Percentiles rank a stretch among this genome's conserved stretches.
Conservation (phyloP, 2,113 vertebrate species). For the Amphiprion percula region DNA sequence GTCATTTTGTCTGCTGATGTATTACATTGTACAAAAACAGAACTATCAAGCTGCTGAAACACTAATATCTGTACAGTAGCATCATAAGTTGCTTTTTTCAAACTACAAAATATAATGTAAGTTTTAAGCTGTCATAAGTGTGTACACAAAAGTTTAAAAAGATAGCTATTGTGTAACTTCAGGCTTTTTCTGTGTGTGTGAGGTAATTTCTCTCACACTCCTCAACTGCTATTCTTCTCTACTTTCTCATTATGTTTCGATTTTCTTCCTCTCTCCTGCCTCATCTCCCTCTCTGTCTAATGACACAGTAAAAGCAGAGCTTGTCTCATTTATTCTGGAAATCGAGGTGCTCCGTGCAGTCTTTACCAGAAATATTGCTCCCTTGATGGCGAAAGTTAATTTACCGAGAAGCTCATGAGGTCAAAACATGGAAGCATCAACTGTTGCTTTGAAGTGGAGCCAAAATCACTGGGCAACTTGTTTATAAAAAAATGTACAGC, state of each 20-base stretch:
- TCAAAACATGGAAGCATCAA: constrained; percentile 23
- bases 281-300: constrained; percentile 46
- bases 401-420: constrained; percentile 28
- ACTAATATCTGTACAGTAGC: too few species aligned
- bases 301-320: constrained; percentile 37
- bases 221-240: not conserved
- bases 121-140: too few species aligned
- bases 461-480: not conserved
- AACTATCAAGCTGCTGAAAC: too few species aligned
- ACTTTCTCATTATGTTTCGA: constrained; percentile 29
- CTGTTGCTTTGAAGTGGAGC: constrained; percentile 19
- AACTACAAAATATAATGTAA: too few species aligned
- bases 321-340: constrained; percentile 39
- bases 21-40: too few species aligned
- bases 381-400: constrained; percentile 53
- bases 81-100: too few species aligned
- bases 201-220: constrained; percentile 2
- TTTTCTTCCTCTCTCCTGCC: constrained; percentile 22
- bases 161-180: not conserved
- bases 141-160: too few species aligned
- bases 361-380: constrained; percentile 33
- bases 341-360: constrained; percentile 29
- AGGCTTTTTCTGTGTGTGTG: not conserved
- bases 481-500: not conserved
- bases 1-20: too few species aligned